Percentiles rank a stretch among this genome's conserved stretches.
Evolutionary conservation across 1,140 invertebrate genomes (phyloP).

Genomic region (Lucilia cuprina): DNA sequence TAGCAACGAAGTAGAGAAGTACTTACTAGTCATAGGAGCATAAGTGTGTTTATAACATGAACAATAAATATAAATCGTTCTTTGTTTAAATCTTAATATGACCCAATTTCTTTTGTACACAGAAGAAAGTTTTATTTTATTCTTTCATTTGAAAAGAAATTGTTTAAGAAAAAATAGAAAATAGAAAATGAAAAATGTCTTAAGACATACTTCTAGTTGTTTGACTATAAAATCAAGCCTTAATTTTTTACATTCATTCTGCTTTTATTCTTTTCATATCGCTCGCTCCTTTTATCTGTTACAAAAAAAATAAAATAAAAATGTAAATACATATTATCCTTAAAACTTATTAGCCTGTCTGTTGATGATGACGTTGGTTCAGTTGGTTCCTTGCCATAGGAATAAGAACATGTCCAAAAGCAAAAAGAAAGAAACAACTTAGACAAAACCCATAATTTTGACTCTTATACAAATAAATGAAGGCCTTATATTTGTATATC

Average conservation of each 20-base stretch:
- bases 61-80: slow-evolving; percentile 9
- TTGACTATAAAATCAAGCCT: slow-evolving; percentile 11
- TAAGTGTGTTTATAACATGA: not conserved
- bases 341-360: not conserved
- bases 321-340: not conserved
- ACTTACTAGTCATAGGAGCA: not conserved
- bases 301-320: not conserved
- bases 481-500: not conserved
- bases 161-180: too few relatives aligned
- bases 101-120: slow-evolving; percentile 9
- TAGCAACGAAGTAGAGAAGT: not conserved
- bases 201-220: not conserved
- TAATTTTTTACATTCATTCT: not conserved
- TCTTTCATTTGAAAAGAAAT: not conserved
- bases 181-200: not conserved
- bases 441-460: not conserved
- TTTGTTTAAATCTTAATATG: not conserved
- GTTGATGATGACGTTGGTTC: not conserved
- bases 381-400: not conserved
- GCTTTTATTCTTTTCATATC: not conserved
- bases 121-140: not conserved
- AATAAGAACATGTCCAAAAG: not conserved
- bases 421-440: not conserved
- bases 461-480: not conserved
- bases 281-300: not conserved